Percentiles rank a stretch among this genome's conserved stretches.
These are phyloP conservation scores for Neoaliturus tenellus DNA, from an alignment of 2,888 invertebrate genomes.

Conservation along the genomic window DNA sequence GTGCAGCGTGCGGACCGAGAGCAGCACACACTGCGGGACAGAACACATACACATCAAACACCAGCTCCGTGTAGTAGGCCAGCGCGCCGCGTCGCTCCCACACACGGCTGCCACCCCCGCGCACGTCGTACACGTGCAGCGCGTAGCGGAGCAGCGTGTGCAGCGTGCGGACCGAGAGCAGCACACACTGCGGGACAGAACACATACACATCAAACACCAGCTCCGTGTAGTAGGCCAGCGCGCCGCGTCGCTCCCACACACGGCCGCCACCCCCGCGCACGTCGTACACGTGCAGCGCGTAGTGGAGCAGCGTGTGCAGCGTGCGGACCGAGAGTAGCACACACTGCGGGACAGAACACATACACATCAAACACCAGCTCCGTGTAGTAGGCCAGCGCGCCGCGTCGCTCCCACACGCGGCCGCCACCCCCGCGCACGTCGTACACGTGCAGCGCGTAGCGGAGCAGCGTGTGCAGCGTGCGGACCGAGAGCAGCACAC, in stretches of 20 bases:
- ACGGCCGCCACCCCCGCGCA: constrained; percentile 72
- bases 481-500: constrained; percentile 82
- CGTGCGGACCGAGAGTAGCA: constrained; percentile 85
- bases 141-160: constrained; percentile 85
- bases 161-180: constrained; percentile 82
- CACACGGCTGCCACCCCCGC: constrained; percentile 71
- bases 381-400: constrained; percentile 86
- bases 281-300: constrained; percentile 82
- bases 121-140: constrained; percentile 82
- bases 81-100: constrained; percentile 84
- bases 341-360: constrained; percentile 85
- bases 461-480: constrained; percentile 85
- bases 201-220: constrained; percentile 84
- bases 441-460: constrained; percentile 83
- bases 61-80: constrained; percentile 87
- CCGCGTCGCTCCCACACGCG: constrained; percentile 82
- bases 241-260: constrained; percentile 83
- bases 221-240: constrained; percentile 86
- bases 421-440: constrained; percentile 74
- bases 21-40: constrained; percentile 84
- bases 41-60: constrained; percentile 84
- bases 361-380: constrained; percentile 85
- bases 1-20: constrained; percentile 83
- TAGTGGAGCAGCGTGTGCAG: constrained; percentile 91
- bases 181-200: constrained; percentile 82